These are phyloP conservation scores for zebrafish (Danio rerio) DNA, from an alignment of 2,113 vertebrate species.

Conservation along the genomic window GRCz12tu NC_133200.1:1209501-1210000, in stretches of 20 bases:
- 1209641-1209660: too few relatives aligned
- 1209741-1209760: too few relatives aligned
- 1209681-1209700: too few relatives aligned
- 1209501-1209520: conserved; percentile 89
- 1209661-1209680: too few relatives aligned
- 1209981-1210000: too few relatives aligned
- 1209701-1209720: too few relatives aligned
- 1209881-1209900: conserved; percentile 96
- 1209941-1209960: background rate
- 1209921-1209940: conserved; percentile 81
- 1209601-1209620: too few relatives aligned
- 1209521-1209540: conserved; percentile 91
- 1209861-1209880: conserved; percentile 90
- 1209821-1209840: conserved; percentile 80
- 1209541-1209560: conserved; percentile 91
- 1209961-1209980: too few relatives aligned
- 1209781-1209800: background rate
- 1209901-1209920: conserved; percentile 88
- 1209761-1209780: too few relatives aligned
- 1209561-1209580: background rate
- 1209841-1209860: conserved; percentile 90
- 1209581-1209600: background rate
- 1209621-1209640: too few relatives aligned
- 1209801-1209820: background rate
- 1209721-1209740: too few relatives aligned